Evolutionary conservation across 1,140 invertebrate genomes (phyloP).

Genomic region (Dendroctonus valens): DNA sequence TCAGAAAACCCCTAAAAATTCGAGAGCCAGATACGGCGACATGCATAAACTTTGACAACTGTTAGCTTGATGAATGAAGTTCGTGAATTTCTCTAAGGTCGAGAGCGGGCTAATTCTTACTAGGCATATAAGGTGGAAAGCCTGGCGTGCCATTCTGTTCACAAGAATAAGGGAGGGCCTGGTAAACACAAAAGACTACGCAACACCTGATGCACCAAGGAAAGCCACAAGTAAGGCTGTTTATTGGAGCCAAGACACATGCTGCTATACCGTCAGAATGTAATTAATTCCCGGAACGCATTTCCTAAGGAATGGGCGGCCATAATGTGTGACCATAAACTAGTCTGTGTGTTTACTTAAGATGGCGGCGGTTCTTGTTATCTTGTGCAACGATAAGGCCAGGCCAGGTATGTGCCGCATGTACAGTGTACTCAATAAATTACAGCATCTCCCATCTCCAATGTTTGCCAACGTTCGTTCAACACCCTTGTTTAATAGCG

Average conservation of each 20-base stretch:
- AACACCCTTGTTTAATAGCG: slow-evolving; percentile 34
- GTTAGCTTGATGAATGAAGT: too few species aligned
- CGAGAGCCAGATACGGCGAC: too few species aligned
- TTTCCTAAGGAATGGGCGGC: slow-evolving; percentile 35
- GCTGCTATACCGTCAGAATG: slow-evolving; percentile 8
- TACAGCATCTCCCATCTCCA: slow-evolving; percentile 42
- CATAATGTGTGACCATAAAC: slow-evolving; percentile 43
- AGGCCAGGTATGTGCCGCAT: slow-evolving; percentile 39
- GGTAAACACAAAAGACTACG: not conserved
- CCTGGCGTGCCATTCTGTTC: too few species aligned
- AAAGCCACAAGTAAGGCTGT: slow-evolving; percentile 15
- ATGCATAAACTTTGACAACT: too few species aligned
- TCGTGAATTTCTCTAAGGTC: too few species aligned
- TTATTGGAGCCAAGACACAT: slow-evolving; percentile 25
- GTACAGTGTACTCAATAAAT: slow-evolving; percentile 44
- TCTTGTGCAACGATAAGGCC: slow-evolving; percentile 44
- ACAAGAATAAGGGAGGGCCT: not conserved
- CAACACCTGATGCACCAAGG: slow-evolving; percentile 12
- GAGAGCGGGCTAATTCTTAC: too few species aligned
- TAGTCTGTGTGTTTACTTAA: slow-evolving; percentile 43
- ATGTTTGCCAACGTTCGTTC: slow-evolving; percentile 37
- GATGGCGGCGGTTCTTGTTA: slow-evolving; percentile 43
- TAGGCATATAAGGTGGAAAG: too few species aligned
- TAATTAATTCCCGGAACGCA: slow-evolving; percentile 43
- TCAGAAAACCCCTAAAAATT: too few species aligned